Evolutionary conservation across 2,113 vertebrate genomes (phyloP).

Genomic region (Rhea americana): DNA sequence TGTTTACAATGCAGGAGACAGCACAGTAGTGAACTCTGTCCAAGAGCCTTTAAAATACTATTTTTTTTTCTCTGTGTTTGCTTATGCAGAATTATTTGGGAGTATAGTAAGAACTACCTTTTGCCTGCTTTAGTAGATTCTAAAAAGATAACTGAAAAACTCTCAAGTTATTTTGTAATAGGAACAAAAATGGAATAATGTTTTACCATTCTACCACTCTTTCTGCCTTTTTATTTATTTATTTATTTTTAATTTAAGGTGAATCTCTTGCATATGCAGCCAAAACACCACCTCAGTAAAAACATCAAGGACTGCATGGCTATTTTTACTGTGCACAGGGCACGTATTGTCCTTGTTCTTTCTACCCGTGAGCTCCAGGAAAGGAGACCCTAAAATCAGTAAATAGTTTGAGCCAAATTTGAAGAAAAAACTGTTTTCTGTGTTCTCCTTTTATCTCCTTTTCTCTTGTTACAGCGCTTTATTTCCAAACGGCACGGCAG

Average conservation of each 20-base stretch:
- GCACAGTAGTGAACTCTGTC: background rate
- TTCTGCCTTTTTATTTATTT: background rate
- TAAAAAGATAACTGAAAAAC: background rate
- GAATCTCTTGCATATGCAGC: background rate
- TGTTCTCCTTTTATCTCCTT: background rate
- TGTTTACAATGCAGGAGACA: background rate
- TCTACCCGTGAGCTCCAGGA: background rate
- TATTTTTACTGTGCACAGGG: background rate
- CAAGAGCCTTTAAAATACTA: background rate
- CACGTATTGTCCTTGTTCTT: background rate
- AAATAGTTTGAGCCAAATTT: background rate
- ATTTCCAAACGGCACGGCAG: background rate
- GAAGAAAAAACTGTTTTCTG: background rate
- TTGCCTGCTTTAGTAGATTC: background rate
- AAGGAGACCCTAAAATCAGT: background rate
- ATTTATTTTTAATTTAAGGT: background rate
- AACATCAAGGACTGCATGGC: background rate
- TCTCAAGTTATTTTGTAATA: background rate
- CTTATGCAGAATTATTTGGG: background rate
- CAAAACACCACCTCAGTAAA: background rate
- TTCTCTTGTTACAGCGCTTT: background rate
- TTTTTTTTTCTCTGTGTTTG: background rate
- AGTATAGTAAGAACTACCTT: background rate
- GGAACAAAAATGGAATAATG: no score
- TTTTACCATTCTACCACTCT: background rate